Base-by-base conservation (phyloP, 2,113 vertebrate genomes). In the Percina caprodes region DNA sequence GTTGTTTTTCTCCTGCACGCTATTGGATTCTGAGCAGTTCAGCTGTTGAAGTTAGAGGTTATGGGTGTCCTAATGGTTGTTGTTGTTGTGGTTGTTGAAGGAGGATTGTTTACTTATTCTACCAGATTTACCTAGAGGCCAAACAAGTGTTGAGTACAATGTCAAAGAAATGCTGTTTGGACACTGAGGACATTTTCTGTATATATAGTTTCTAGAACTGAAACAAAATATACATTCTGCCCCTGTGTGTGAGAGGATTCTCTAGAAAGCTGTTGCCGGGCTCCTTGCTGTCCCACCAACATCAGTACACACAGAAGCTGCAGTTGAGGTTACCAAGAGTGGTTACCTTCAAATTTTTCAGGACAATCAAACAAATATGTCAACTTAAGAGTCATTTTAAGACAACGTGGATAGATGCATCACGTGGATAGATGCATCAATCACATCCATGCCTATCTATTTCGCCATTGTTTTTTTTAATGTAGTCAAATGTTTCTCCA, bases 1-100 rank as follows among this genome's bases (percentile, higher is more conserved):
- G 30, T 54, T 67, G 67, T 79, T 80, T 89, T 80, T 80, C 56
- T 77, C 10, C 48, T 19, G 42, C 14, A 39, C 69, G 58, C 51
- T 49, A 35, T 74, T 46, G 51, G 61, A 56, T 60, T 45, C 33
- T 63, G 62, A 56, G 69, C 62, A 35, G 84, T 69, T 85, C 72
- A 65, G 73, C 48, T 55, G 63, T 15, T 62, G 52, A 49, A 66
- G 67, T n/a, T 58, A 55, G 55, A 39, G 19, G 35, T 85, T 70
- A 58, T 65, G 66, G 45, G 58, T 14, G 33, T 68, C 35, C 49
- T 63, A 66, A 75, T 68, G 67, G 63, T 49, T 81, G 45, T 21
- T 66, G 6, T 42, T 42, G 42, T 21, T 52, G 52, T 30, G 2
- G 30, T 24, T 58, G 68, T 19, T 51, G 77, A 52, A 46, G 49